Evolutionary conservation across 2,888 invertebrate genomes (phyloP).

Genomic region (Blera fallax): DNA sequence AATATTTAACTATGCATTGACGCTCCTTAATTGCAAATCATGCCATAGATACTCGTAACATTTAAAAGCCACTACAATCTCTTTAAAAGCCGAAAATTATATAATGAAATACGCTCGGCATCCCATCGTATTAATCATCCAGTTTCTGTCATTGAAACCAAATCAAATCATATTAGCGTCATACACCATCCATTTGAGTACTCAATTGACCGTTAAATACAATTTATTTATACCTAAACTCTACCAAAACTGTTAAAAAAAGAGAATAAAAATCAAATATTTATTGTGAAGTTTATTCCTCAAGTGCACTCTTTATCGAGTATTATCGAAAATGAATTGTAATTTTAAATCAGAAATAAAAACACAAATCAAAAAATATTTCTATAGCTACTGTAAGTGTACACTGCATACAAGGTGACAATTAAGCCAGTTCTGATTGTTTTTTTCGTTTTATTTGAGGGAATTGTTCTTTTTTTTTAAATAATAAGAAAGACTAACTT

Average conservation of each 20-base stretch:
- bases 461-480: no score
- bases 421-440: background rate
- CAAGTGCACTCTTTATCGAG: background rate
- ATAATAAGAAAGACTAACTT: background rate
- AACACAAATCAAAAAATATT: background rate
- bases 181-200: constrained; percentile 22
- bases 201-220: constrained; percentile 47
- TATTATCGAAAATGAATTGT: background rate
- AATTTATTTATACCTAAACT: background rate
- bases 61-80: background rate
- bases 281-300: background rate
- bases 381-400: background rate
- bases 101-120: background rate
- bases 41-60: background rate
- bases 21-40: background rate
- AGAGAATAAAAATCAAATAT: background rate
- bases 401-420: background rate
- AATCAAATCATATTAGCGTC: constrained; percentile 27
- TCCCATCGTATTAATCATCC: background rate
- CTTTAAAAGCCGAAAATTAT: background rate
- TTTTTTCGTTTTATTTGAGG: no score
- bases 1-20: background rate
- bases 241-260: background rate
- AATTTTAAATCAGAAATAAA: background rate
- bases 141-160: background rate